Evolutionary conservation across 2,113 vertebrate genomes (phyloP).

Genomic region (Pachycephala philippinensis): DNA sequence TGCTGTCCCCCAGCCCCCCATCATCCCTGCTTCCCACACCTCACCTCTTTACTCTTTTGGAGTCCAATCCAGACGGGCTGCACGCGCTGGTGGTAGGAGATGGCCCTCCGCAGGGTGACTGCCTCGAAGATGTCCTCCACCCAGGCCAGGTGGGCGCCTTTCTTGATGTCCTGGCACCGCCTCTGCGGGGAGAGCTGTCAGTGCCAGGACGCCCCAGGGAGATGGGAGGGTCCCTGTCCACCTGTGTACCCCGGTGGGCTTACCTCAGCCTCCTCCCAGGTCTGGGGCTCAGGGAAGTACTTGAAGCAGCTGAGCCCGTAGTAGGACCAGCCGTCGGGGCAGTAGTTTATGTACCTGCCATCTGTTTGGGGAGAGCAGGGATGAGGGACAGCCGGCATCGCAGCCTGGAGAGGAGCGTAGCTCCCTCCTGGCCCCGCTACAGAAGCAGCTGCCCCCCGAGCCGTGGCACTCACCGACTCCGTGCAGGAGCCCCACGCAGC

Average conservation of each 20-base stretch:
- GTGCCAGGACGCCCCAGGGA: rapidly evolving
- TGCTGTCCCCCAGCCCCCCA: rapidly evolving
- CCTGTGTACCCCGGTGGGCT: rapidly evolving
- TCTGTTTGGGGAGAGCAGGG: background rate
- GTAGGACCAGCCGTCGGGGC: conserved; percentile 51
- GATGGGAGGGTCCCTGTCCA: rapidly evolving
- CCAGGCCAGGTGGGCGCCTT: conserved; percentile 33
- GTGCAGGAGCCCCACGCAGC: background rate
- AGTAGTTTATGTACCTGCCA: background rate
- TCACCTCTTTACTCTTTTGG: conserved; percentile 32
- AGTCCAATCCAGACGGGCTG: conserved; percentile 58
- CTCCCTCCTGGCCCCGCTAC: rapidly evolving
- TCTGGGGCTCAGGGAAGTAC: conserved; percentile 15
- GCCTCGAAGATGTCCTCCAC: background rate
- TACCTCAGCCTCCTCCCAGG: conserved; percentile 64
- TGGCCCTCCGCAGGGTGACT: rapidly evolving
- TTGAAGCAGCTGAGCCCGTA: conserved; percentile 46
- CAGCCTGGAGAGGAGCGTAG: rapidly evolving
- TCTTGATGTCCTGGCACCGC: background rate
- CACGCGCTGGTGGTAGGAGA: background rate
- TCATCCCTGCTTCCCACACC: rapidly evolving
- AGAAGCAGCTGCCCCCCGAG: rapidly evolving
- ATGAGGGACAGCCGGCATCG: rapidly evolving
- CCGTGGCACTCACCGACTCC: background rate
- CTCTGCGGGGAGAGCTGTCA: background rate